Percentiles rank a stretch among this genome's conserved stretches.
These are phyloP conservation scores for Ictidomys tridecemlineatus DNA, from an alignment of 2,113 vertebrate genomes.

Conservation along the genomic window DNA sequence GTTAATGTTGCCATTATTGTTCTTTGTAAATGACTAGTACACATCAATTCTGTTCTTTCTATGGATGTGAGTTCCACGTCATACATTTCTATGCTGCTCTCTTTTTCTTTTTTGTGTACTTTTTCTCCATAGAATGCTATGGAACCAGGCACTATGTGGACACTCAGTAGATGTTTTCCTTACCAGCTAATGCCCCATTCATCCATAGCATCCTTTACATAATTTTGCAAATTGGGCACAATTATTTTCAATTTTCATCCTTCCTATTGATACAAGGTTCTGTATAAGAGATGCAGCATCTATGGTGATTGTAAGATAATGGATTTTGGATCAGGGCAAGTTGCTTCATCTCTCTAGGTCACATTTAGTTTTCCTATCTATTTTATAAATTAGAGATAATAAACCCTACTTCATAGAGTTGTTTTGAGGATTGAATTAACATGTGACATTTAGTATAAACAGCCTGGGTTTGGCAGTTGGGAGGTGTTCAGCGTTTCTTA, in stretches of 20 bases:
- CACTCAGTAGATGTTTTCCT: not conserved
- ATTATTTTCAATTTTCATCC: not conserved
- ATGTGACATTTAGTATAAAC: not conserved
- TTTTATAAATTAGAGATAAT: not conserved
- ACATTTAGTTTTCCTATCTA: conserved; percentile 45
- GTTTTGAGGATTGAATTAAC: conserved; percentile 33
- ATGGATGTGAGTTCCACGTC: not conserved
- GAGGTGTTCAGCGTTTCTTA: not conserved
- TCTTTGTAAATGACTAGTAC: not conserved
- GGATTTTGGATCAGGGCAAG: conserved; percentile 41
- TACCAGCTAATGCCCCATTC: not conserved
- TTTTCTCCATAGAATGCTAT: not conserved
- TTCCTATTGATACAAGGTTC: not conserved
- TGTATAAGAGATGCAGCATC: conserved; percentile 31
- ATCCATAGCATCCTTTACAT: not conserved
- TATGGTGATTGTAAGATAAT: not conserved
- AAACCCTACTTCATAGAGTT: not conserved
- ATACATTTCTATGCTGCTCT: not conserved
- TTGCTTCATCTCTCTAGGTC: conserved; percentile 18
- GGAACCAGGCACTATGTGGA: not conserved
- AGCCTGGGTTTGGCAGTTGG: not conserved
- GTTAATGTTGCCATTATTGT: not conserved
- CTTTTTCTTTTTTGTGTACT: not conserved
- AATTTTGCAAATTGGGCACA: not conserved
- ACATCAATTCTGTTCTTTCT: not conserved